Percentiles rank a stretch among this genome's conserved stretches.
Evolutionary conservation across 2,888 invertebrate genomes (phyloP).

Genomic region (Agrochola macilenta): DNA sequence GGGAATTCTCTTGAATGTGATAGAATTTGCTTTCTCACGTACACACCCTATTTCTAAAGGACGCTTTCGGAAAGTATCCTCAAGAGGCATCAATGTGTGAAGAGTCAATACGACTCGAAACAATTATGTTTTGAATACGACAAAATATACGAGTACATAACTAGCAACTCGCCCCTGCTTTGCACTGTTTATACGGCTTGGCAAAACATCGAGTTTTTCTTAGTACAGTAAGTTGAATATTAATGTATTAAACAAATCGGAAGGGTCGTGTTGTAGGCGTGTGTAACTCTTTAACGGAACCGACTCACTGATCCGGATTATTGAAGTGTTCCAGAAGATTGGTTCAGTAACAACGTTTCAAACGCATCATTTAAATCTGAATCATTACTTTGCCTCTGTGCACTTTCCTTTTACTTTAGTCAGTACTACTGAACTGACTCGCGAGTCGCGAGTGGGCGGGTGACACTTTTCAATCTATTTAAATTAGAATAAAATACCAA

Average conservation of each 20-base stretch:
- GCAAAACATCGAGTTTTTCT: not conserved
- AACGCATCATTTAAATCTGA: no score
- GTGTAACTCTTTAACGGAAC: no score
- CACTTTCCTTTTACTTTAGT: no score
- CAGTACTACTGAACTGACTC: no score
- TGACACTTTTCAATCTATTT: no score
- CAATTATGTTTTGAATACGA: constrained; percentile 43
- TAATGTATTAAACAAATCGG: not conserved
- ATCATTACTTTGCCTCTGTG: no score
- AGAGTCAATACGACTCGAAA: constrained; percentile 45
- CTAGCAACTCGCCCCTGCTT: not conserved
- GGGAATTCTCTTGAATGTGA: constrained; percentile 55
- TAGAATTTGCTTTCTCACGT: constrained; percentile 57
- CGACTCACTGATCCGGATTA: no score
- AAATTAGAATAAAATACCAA: no score
- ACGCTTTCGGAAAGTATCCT: constrained; percentile 18
- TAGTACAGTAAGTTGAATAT: not conserved
- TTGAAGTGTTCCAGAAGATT: no score
- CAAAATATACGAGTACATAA: constrained; percentile 6
- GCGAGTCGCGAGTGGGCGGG: no score
- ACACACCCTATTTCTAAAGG: constrained; percentile 53
- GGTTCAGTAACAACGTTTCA: no score
- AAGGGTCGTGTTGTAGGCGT: no score
- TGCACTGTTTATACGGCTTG: not conserved
- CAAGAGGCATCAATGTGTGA: constrained; percentile 30